A percentile compares a stretch with the other conserved stretches of the same genome.
These are phyloP conservation scores for Suncus etruscus DNA, from an alignment of 2,113 vertebrate species.

Conservation along the genomic window DNA sequence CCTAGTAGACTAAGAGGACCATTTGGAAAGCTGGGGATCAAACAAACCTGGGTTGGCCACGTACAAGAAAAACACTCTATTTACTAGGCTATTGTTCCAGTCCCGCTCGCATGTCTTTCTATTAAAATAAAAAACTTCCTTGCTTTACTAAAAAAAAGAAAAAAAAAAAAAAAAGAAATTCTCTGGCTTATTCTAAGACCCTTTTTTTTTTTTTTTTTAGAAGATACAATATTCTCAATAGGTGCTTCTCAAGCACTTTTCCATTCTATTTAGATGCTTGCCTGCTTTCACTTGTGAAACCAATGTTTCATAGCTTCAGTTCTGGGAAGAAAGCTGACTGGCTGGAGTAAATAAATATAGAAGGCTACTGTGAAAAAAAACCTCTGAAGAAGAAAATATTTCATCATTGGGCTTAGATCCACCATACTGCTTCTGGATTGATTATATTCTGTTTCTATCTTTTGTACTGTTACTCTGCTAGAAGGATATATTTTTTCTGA, in stretches of 20 bases:
- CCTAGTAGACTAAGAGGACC: too few species aligned
- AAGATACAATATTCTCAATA: neutral
- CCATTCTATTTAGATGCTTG: neutral
- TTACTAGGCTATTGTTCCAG: too few species aligned
- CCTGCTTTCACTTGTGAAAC: neutral
- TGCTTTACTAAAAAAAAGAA: too few species aligned
- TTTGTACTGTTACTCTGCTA: neutral
- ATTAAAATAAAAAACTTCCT: too few species aligned
- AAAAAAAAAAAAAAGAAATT: too few species aligned
- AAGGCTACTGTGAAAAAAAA: conserved; percentile 40
- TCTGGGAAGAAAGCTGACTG: neutral
- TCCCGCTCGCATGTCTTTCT: too few species aligned
- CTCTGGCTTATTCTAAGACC: neutral
- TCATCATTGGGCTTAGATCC: conserved; percentile 37
- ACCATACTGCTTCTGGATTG: neutral
- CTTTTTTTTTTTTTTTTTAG: conserved; percentile 32
- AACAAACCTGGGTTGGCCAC: too few species aligned
- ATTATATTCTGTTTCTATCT: neutral
- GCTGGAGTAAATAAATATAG: neutral
- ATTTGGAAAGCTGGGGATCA: too few species aligned
- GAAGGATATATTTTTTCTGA: conserved; percentile 10
- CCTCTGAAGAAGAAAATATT: conserved; percentile 13
- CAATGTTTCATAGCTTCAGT: neutral
- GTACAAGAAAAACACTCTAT: too few species aligned
- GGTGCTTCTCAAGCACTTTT: neutral